A percentile compares a stretch with the other conserved stretches of the same genome.
Evolutionary conservation across 2,113 vertebrate species (phyloP).

Genomic region (rat (Rattus norvegicus)): DNA sequence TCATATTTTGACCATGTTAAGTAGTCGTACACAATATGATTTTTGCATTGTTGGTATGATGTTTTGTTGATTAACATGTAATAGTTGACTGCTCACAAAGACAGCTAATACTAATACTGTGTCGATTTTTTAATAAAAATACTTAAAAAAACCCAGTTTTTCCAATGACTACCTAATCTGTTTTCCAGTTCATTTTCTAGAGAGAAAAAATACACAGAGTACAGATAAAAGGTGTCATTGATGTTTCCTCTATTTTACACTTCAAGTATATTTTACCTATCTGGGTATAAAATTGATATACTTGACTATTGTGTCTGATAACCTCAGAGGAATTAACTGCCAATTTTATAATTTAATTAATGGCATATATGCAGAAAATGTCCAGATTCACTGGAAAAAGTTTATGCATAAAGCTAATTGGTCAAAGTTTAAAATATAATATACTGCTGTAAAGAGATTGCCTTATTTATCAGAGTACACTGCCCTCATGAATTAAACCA

Average conservation of each 20-base stretch:
- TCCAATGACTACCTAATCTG: background rate
- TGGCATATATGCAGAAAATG: background rate
- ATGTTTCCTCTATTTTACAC: background rate
- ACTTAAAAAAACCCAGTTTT: background rate
- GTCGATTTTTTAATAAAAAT: background rate
- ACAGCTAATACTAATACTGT: background rate
- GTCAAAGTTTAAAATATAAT: background rate
- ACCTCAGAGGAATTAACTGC: background rate
- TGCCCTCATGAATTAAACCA: background rate
- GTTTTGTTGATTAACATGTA: background rate
- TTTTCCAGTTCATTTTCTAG: background rate
- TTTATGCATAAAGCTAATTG: background rate
- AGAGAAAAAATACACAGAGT: background rate
- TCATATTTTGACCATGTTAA: background rate
- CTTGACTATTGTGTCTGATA: background rate
- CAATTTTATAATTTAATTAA: background rate
- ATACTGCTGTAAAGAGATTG: background rate
- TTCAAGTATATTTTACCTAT: background rate
- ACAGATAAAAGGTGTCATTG: background rate
- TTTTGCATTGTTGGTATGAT: background rate
- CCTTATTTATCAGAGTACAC: background rate
- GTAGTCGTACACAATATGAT: background rate
- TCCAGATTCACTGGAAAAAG: background rate
- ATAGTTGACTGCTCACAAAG: background rate
- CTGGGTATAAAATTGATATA: background rate